These are phyloP conservation scores for Amazona ochrocephala DNA, from an alignment of 2,797 vertebrate genomes.

Conservation along the genomic window DNA sequence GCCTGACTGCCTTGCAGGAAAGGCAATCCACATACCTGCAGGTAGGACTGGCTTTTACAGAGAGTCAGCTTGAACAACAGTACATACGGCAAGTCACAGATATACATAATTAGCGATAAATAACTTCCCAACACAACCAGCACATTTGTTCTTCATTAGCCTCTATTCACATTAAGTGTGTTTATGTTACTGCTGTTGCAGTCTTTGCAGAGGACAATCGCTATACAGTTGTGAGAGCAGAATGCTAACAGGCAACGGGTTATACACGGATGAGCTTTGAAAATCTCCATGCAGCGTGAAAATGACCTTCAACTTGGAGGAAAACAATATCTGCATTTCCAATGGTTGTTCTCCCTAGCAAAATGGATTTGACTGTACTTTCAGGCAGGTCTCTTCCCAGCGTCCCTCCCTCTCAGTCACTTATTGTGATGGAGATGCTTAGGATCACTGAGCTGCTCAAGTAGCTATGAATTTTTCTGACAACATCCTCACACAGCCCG, in stretches of 20 bases:
- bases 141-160: slow-evolving; percentile 57
- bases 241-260: not conserved
- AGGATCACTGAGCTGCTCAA: not conserved
- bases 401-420: not conserved
- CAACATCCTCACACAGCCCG: not conserved
- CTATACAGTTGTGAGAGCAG: not conserved
- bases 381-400: not conserved
- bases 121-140: not conserved
- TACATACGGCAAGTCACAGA: not conserved
- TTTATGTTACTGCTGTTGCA: slow-evolving; percentile 17
- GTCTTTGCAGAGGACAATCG: slow-evolving; percentile 41
- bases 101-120: slow-evolving; percentile 10
- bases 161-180: slow-evolving; percentile 15
- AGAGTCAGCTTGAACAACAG: not conserved
- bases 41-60: not conserved
- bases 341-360: not conserved
- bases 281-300: slow-evolving; percentile 20
- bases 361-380: not conserved
- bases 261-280: not conserved
- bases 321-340: slow-evolving; percentile 34
- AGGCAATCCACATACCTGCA: not conserved
- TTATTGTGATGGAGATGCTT: not conserved
- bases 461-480: not conserved
- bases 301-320: slow-evolving; percentile 46
- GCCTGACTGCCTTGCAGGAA: not conserved